phyloP scores from a whole-genome alignment of 2,113 vertebrate genomes.

The Podocnemis expansa region DNA sequence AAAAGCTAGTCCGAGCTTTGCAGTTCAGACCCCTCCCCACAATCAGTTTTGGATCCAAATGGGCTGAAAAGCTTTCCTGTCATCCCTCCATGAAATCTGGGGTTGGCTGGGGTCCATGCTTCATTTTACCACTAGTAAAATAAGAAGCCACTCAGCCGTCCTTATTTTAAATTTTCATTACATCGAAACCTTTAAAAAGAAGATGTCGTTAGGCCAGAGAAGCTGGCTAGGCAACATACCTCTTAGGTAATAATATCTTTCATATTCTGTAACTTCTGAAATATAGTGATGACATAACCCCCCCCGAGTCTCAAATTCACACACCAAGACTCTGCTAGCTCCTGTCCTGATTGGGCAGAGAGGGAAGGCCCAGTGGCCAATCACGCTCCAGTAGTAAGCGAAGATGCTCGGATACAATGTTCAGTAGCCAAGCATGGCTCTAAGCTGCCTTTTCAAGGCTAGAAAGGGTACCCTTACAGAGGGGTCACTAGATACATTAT shows the following conservation, averaged over 20 bases:
- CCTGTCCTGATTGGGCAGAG: slow-evolving; percentile 81
- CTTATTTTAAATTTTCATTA: slow-evolving; percentile 81
- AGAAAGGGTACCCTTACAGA: slow-evolving; percentile 85
- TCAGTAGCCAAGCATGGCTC: slow-evolving; percentile 76
- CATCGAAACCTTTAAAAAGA: slow-evolving; percentile 82
- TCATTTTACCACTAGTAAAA: slow-evolving; percentile 65
- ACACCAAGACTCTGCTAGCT: slow-evolving; percentile 80
- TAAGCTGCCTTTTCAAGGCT: slow-evolving; percentile 83
- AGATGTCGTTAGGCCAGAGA: slow-evolving; percentile 77
- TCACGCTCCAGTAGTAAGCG: slow-evolving; percentile 74
- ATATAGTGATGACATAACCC: slow-evolving; percentile 98
- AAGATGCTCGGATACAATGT: slow-evolving; percentile 85
- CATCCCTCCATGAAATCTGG: neutral
- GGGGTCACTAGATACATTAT: slow-evolving; percentile 86
- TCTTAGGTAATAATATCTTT: slow-evolving; percentile 89
- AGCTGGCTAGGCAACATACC: slow-evolving; percentile 85
- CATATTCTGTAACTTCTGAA: slow-evolving; percentile 92
- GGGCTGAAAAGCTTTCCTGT: neutral
- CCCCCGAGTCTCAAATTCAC: slow-evolving; percentile 84
- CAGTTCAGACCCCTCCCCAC: neutral
- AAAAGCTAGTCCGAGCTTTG: neutral
- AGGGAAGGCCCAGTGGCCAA: slow-evolving; percentile 71
- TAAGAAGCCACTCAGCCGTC: slow-evolving; percentile 37
- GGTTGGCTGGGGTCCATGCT: neutral
- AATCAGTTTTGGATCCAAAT: neutral